Conservation (phyloP, 1,140 invertebrate genomes). For the Brachionus paranguensis region DNA sequence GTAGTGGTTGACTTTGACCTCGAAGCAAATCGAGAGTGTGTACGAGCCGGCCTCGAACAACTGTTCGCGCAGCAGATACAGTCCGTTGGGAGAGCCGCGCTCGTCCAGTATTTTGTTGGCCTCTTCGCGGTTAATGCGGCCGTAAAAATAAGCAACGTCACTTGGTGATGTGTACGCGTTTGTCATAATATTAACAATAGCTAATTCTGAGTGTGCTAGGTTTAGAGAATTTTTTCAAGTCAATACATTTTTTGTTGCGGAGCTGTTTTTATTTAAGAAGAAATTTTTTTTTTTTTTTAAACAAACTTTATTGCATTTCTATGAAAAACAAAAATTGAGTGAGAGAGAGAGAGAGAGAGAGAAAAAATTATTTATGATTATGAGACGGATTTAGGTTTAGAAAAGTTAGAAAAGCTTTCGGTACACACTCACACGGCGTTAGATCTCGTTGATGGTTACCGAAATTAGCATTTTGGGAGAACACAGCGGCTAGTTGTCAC, state of each 20-base stretch:
- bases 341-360: not conserved
- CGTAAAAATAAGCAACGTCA: conserved; percentile 53
- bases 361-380: not conserved
- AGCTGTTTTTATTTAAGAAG: not conserved
- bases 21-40: conserved; percentile 50
- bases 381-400: not conserved
- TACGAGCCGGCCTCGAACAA: conserved; percentile 51
- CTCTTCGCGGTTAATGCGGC: conserved; percentile 56
- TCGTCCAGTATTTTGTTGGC: conserved; percentile 54
- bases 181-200: not conserved
- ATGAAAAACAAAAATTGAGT: not conserved
- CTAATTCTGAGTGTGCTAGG: not conserved
- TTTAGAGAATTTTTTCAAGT: not conserved
- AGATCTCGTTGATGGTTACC: not conserved
- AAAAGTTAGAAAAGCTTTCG: not conserved
- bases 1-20: conserved; percentile 52
- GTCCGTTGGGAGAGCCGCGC: conserved; percentile 52
- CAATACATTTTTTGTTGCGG: not conserved
- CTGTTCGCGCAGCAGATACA: conserved; percentile 56
- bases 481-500: not conserved
- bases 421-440: not conserved
- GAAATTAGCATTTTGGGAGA: not conserved
- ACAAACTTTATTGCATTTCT: not conserved
- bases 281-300: not conserved
- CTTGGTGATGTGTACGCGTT: conserved; percentile 23